A percentile compares a stretch with the other conserved stretches of the same genome.
Evolutionary conservation across 2,888 invertebrate species (phyloP).

Genomic region (Eustalomyia histrio): DNA sequence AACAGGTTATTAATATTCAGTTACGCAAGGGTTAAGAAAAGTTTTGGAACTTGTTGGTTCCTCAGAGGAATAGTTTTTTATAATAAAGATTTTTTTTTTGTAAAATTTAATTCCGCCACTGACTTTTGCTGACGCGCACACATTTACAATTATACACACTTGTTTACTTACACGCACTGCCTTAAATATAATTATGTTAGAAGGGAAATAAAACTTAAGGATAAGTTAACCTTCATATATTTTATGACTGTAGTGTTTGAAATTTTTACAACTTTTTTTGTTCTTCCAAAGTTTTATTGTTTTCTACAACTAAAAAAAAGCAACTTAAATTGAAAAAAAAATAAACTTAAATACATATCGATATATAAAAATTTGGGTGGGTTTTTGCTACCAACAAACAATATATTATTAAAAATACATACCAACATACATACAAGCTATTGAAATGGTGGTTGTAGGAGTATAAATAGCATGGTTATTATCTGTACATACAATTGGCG

Average conservation of each 20-base stretch:
- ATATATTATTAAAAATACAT: neutral
- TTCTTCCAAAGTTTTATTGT: neutral
- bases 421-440: too few relatives aligned
- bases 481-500: constrained; percentile 49
- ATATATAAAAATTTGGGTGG: neutral
- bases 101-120: neutral
- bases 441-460: neutral
- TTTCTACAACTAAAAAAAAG: neutral
- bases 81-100: too few relatives aligned
- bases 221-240: constrained; percentile 21
- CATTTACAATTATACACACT: neutral
- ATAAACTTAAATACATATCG: neutral
- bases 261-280: constrained; percentile 26
- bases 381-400: neutral
- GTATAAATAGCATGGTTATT: constrained; percentile 1
- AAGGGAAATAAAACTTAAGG: neutral
- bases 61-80: too few relatives aligned
- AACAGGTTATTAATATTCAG: too few relatives aligned
- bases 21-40: too few relatives aligned
- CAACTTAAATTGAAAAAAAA: neutral
- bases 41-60: too few relatives aligned
- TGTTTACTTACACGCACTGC: neutral
- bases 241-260: constrained; percentile 31
- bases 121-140: neutral
- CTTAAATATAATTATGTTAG: neutral